phyloP scores from a whole-genome alignment of 1,140 invertebrate genomes.

The Pseudoatta argentina region DNA sequence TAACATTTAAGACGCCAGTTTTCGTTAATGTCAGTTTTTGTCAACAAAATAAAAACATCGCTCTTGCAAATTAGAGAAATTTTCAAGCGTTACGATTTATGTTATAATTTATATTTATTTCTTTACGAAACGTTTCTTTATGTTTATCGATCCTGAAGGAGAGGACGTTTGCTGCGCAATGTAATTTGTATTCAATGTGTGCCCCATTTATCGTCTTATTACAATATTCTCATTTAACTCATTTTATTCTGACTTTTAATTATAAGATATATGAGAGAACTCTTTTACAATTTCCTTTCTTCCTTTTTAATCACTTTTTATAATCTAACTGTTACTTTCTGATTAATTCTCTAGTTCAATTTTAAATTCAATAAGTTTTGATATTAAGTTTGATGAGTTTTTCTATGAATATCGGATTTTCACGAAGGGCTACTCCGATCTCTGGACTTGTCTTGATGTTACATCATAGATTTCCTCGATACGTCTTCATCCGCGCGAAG shows the following conservation, averaged over 20 bases:
- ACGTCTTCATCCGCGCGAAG: slow-evolving; percentile 56
- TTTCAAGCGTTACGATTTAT: background rate
- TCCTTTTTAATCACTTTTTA: background rate
- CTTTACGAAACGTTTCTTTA: background rate
- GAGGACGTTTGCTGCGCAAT: background rate
- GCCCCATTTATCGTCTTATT: background rate
- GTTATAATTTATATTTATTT: background rate
- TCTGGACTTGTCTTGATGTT: slow-evolving; percentile 18
- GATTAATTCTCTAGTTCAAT: background rate
- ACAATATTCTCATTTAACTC: background rate
- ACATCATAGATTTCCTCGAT: slow-evolving; percentile 39
- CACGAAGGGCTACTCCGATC: background rate
- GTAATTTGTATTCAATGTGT: background rate
- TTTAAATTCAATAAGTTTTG: slow-evolving; percentile 14
- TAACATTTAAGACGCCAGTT: background rate
- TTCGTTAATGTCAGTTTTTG: background rate
- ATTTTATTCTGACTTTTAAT: slow-evolving; percentile 13
- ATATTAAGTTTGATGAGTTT: slow-evolving; percentile 19
- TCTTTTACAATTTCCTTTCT: background rate
- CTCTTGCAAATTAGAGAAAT: background rate
- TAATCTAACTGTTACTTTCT: background rate
- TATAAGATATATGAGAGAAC: background rate
- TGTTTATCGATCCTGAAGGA: background rate
- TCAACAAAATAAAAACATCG: background rate
- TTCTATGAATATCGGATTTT: background rate